Evolutionary conservation across 2,113 vertebrate genomes (phyloP), one percentile per base, ranked within the genome.

Genomic region (Athene noctua): DNA sequence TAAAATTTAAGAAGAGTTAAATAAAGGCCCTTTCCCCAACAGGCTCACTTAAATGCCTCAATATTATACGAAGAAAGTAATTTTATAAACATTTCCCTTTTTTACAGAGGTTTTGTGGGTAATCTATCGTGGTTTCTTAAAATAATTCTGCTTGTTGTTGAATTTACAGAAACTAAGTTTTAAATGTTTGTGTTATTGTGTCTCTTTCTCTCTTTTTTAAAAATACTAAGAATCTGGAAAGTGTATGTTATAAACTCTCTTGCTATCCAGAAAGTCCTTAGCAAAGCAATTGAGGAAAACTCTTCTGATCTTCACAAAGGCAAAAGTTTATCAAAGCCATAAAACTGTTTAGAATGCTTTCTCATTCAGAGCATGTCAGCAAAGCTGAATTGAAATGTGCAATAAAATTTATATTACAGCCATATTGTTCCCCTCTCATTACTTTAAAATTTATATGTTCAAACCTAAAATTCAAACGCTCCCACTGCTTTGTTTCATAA

Each of bases 361-460:
- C 73, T 68, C 46, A 72, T 77, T 70, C 66, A 84, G 32, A 89
- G 62, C 15, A 46, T 3, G 32, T 70, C 86, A 92, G 73, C 80
- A 94, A 77, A 36, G 32, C 58, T 94, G 71, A 74, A 87, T 2
- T 57, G 54, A 96, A 96, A 82, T 42, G 75, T 46, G 73, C 83
- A 92, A 82, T 95, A 94, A 96, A 92, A 89, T 80, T 89, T 94
- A 52, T 92, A 84, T 72, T 94, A 81, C 57, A 92, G 62, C 73
- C 78, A 82, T 85, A 92, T 10, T 81, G 65, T 61, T 94, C 51
- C 36, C 19, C 20, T 23, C 52, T 85, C 84, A 82, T 92, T 81
- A 77, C 70, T 94, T 95, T 29, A 89, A 94, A 95, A 81, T 1
- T 10, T 63, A 0, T 3, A 63, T 8, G 38, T 40, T 94, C 65